These are phyloP conservation scores for Spodoptera frugiperda DNA, from an alignment of 1,140 invertebrate genomes.

Conservation along the genomic window DNA sequence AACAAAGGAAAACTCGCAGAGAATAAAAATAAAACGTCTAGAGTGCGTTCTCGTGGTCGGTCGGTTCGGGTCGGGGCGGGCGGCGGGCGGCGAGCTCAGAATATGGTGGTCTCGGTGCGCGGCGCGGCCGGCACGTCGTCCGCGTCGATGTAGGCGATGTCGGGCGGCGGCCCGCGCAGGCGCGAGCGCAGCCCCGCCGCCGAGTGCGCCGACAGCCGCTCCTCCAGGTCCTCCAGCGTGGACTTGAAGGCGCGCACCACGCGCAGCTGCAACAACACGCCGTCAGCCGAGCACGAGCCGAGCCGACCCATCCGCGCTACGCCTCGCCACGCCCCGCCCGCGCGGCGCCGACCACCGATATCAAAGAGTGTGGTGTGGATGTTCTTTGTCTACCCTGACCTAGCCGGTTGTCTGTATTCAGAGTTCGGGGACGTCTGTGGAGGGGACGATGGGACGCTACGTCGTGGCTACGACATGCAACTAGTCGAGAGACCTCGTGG, in stretches of 20 bases:
- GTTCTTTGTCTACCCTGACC: conserved; percentile 56
- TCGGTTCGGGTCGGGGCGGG: conserved; percentile 77
- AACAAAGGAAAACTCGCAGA: conserved; percentile 55
- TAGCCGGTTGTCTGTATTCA: conserved; percentile 68
- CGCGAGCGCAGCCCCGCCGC: conserved; percentile 98
- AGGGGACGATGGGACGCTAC: conserved; percentile 26
- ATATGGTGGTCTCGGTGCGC: conserved; percentile 85
- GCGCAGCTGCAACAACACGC: conserved; percentile 97
- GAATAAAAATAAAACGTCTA: conserved; percentile 39
- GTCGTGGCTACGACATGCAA: conserved; percentile 30
- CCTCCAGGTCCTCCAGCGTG: conserved; percentile 99
- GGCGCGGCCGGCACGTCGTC: conserved; percentile 89
- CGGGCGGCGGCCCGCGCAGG: conserved; percentile 93
- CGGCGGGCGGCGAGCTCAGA: conserved; percentile 78
- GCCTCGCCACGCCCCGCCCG: conserved; percentile 42
- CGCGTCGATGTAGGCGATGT: conserved; percentile 97
- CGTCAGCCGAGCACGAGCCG: conserved; percentile 58
- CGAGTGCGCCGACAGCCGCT: conserved; percentile 98
- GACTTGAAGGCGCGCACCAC: conserved; percentile 99
- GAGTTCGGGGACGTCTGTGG: conserved; percentile 56
- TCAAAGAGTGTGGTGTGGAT: conserved; percentile 81
- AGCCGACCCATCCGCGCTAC: conserved; percentile 48
- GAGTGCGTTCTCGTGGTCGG: conserved; percentile 47
- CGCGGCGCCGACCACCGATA: conserved; percentile 56
- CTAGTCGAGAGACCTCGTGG: conserved; percentile 33